Evolutionary conservation across 2,888 invertebrate genomes (phyloP).

Genomic region (Zaprionus bogoriensis): DNA sequence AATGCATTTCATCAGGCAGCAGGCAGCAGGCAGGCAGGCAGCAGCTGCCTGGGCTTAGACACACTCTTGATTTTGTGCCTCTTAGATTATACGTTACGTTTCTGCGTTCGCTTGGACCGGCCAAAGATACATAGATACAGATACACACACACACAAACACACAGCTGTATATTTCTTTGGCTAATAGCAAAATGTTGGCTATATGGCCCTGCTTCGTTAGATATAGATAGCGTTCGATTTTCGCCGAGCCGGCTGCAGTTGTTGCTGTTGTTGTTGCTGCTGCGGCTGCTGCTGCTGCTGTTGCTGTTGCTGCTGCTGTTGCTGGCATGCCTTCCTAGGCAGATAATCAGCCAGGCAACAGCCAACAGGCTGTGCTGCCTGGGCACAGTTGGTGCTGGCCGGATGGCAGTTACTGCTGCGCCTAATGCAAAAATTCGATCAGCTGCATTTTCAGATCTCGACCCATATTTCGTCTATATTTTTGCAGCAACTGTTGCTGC

Average conservation of each 20-base stretch:
- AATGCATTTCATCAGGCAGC: conserved; percentile 70
- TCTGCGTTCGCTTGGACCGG: conserved; percentile 68
- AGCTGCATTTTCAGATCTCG: conserved; percentile 80
- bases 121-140: conserved; percentile 59
- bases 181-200: conserved; percentile 79
- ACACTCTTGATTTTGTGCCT: conserved; percentile 73
- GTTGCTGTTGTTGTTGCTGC: conserved; percentile 32
- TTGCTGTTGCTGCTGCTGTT: conserved; percentile 32
- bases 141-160: conserved; percentile 50
- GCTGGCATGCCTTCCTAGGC: conserved; percentile 74
- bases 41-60: conserved; percentile 64
- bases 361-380: conserved; percentile 42
- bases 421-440: conserved; percentile 82
- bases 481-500: too few relatives aligned
- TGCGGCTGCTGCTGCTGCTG: conserved; percentile 15
- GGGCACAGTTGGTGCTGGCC: conserved; percentile 66
- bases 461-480: conserved; percentile 78
- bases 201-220: conserved; percentile 76
- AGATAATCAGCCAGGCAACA: conserved; percentile 70
- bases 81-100: conserved; percentile 75
- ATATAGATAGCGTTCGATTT: conserved; percentile 76
- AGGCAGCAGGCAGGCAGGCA: conserved; percentile 51
- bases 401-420: conserved; percentile 70
- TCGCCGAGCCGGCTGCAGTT: conserved; percentile 64
- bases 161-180: conserved; percentile 65